Evolutionary conservation across 2,113 vertebrate genomes (phyloP).

Genomic region (Ageneiosus marmoratus): DNA sequence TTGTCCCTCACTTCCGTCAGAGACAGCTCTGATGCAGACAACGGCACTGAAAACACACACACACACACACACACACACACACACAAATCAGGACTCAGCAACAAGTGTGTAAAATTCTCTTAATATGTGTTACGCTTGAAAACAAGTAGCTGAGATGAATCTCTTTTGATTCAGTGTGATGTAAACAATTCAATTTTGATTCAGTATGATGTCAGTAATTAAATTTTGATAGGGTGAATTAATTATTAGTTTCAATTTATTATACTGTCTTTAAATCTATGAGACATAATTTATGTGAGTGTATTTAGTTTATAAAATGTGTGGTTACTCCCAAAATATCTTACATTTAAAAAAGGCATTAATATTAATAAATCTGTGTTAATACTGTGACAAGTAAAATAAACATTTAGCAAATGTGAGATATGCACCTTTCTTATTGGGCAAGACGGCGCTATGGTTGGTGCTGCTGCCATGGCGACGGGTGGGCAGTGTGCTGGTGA

Average conservation of each 20-base stretch:
- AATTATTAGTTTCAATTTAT: no score
- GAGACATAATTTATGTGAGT: neutral
- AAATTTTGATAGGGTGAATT: neutral
- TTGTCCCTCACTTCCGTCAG: constrained; percentile 80
- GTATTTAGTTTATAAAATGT: no score
- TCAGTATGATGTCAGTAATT: neutral
- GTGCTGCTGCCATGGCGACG: constrained; percentile 72
- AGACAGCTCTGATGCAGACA: constrained; percentile 84
- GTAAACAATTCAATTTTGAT: neutral
- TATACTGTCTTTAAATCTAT: neutral
- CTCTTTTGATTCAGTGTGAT: neutral
- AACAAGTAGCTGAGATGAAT: neutral
- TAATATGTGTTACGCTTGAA: neutral
- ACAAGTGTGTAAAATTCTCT: neutral
- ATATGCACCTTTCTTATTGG: constrained; percentile 78
- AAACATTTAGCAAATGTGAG: neutral
- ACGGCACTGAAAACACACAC: constrained; percentile 66
- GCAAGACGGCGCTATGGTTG: constrained; percentile 56
- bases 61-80: neutral
- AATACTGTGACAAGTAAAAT: neutral
- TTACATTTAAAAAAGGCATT: neutral
- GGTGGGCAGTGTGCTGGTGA: constrained; percentile 83
- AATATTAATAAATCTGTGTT: neutral
- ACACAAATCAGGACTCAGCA: neutral
- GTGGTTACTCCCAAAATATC: neutral